Base-by-base conservation (phyloP, 2,113 vertebrate species). In the Bombycilla garrulus region DNA sequence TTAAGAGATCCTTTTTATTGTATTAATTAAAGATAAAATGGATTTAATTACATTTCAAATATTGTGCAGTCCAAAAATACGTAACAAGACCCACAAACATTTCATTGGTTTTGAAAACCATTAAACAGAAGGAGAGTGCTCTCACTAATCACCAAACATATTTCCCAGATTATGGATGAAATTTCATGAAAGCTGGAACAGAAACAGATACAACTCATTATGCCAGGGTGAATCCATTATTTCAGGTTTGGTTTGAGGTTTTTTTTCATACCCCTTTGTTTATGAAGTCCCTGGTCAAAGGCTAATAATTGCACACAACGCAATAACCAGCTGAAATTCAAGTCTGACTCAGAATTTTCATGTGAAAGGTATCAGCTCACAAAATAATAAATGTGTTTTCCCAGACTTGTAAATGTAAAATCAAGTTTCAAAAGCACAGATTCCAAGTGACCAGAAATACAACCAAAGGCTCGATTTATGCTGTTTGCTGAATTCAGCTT, bases 151-250 rank as follows among this genome's bases (percentile, higher is more conserved):
- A 90, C 40, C 50, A 90, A 88, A 83, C 73, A 65, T 92, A 93
- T 96, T 96, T 93, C 35, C 79, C 69, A 93, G 93, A 95, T 94
- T 93, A 95, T 35, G 40, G 82, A 54, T 86, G 81, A 88, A 93
- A 91, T 94, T 88, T 90, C 2, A 0, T 86, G 73, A 93, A 96
- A 94, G 69, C 86, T 91, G 92, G 48, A 95, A 88, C 48, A 86
- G 72, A 86, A 88, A 84, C 60, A 60, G 64, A 81, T 78, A 83
- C 11, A 81, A 85, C 66, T 93, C 33, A 60, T 90, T 88, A 86
- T 77, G n/a, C 14, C 38, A 47, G 81, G 11, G 35, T 45, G 20
- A 95, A 87, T 18, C 29, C 19, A 26, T 77, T 92, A 56, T 54
- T 83, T 86, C 23, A 62, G 58, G 16, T 48, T 44, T 50, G 11